phyloP scores from a whole-genome alignment of 2,888 invertebrate genomes.

The Neoascia interrupta region DNA sequence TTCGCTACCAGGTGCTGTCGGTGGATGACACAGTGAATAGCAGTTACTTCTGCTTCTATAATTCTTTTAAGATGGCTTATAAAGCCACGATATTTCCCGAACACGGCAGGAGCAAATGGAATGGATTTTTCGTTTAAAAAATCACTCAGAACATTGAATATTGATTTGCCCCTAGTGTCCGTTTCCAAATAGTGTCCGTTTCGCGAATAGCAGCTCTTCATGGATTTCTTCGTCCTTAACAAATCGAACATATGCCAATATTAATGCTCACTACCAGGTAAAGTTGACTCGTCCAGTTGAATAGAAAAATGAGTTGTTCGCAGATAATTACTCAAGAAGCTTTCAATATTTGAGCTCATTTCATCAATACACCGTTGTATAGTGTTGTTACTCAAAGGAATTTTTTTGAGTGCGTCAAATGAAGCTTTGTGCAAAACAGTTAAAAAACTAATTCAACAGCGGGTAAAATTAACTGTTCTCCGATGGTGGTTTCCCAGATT shows the following conservation, averaged over 20 bases:
- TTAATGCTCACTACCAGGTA: conserved; percentile 74
- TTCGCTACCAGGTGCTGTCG: neutral
- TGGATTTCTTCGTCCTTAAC: conserved; percentile 9
- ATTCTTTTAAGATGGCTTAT: neutral
- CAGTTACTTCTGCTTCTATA: neutral
- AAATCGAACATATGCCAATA: conserved; percentile 75
- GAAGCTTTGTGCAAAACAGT: conserved; percentile 73
- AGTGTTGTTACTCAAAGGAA: conserved; percentile 74
- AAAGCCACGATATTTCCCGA: conserved; percentile 1
- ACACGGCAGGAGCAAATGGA: too few relatives aligned
- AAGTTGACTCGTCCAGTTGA: conserved; percentile 76
- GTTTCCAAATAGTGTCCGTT: conserved; percentile 8
- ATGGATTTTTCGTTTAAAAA: too few relatives aligned
- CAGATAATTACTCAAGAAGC: conserved; percentile 32
- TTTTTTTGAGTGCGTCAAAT: conserved; percentile 73
- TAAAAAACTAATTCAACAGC: conserved; percentile 73
- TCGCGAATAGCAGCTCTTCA: conserved; percentile 23
- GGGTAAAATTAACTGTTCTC: conserved; percentile 72
- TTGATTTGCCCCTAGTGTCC: conserved; percentile 40
- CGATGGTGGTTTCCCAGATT: conserved; percentile 35
- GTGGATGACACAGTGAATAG: neutral
- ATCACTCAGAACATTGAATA: neutral
- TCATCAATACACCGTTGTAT: conserved; percentile 74
- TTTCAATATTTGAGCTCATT: conserved; percentile 69
- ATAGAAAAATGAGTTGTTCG: conserved; percentile 74